Base-by-base conservation (phyloP, 2,888 invertebrate species). In the Tenthredo scrophulariae region DNA sequence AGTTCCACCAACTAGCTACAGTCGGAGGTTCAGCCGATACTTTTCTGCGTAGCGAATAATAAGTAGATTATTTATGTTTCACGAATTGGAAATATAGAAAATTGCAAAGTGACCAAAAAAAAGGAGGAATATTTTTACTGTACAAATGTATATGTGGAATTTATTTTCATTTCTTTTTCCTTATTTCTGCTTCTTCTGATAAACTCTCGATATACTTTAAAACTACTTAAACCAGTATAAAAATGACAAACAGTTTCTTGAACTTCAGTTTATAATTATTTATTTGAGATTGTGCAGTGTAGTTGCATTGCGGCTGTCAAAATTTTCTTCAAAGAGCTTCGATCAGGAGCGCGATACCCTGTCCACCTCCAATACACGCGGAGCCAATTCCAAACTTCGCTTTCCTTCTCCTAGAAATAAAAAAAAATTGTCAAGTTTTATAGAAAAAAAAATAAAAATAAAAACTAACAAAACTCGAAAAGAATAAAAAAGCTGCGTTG, bases 341-440 rank as follows among this genome's bases (percentile, higher is more conserved):
- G 72, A 99, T 92, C 92, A 99, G 94, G 18, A 99, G 90, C 1
- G 99, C 98, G 91, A 99, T 99, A 86, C 99, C 99, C 94, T 99
- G 99, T 2, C 99, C 99, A 72, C 99, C 99, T 43, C 99, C 99
- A 94, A 99, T 99, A 93, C 99, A 99, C 0, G 99, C 99, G 0
- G 99, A 97, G 13, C 99, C 99, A 92, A 99, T 96, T 50, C 96
- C 99, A 86, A 97, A 96, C 93, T 98, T 98, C 40, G 96, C 95
- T 75, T 97, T 46, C 58, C 58, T 58, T 58, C 58, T 58, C 58
- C 58, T 79, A 65, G 70, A 86, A 80, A 29, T 9, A 1, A 83
- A 29, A 7, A 70, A n/a, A 1, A 4, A 9, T 18, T 18, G 33
- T 70, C 13, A 29, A 15, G 62, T 13, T 26, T 84, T 26, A 65